phyloP scores from a whole-genome alignment of 2,888 invertebrate species.

The Cataglyphis albicans region DNA sequence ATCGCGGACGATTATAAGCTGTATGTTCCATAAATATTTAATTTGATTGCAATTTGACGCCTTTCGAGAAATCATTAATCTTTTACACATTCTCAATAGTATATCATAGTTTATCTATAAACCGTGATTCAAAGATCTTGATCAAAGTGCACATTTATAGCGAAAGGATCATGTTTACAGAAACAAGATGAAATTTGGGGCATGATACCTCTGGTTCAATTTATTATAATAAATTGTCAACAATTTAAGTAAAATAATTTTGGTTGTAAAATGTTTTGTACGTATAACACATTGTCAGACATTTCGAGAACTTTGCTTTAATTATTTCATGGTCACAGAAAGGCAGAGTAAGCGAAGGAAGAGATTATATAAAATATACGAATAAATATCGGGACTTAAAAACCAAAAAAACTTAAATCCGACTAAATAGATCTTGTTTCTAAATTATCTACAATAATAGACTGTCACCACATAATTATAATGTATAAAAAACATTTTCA shows the following conservation, averaged over 20 bases:
- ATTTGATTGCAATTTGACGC: background rate
- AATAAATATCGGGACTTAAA: constrained; percentile 7
- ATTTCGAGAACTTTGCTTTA: background rate
- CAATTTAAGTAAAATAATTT: background rate
- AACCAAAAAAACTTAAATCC: background rate
- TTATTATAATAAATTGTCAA: background rate
- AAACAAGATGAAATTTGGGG: background rate
- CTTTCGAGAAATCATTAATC: constrained; percentile 1
- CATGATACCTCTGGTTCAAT: background rate
- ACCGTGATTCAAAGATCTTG: background rate
- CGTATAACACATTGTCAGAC: background rate
- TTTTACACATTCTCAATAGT: background rate
- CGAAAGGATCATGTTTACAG: background rate
- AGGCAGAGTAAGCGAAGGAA: constrained; percentile 15
- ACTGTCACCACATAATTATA: background rate
- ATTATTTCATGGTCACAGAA: background rate
- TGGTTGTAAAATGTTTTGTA: background rate
- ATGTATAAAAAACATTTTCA: background rate
- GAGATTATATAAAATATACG: background rate
- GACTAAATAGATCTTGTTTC: background rate
- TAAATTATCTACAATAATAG: background rate
- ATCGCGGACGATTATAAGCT: background rate
- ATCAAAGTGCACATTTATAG: background rate
- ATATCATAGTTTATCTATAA: background rate
- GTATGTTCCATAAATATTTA: background rate